Evolutionary conservation across 1,140 invertebrate genomes (phyloP).

Genomic region (Panagrolaimus sp.): DNA sequence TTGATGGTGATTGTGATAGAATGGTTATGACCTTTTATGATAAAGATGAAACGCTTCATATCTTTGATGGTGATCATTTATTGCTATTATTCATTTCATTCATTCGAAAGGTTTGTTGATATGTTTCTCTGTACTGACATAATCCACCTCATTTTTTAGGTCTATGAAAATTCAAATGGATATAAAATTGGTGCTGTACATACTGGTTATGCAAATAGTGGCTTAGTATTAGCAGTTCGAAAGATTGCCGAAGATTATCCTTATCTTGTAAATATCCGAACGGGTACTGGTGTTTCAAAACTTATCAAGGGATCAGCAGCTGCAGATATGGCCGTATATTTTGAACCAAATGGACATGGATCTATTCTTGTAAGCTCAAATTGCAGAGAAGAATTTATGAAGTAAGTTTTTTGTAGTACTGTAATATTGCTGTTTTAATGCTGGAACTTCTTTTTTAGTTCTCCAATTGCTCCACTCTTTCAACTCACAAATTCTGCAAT

Average conservation of each 20-base stretch:
- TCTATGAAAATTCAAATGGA: neutral
- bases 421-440: no score
- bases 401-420: slow-evolving; percentile 13
- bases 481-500: slow-evolving; percentile 64
- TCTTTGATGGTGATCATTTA: slow-evolving; percentile 92
- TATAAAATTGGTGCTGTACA: neutral
- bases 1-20: slow-evolving; percentile 95
- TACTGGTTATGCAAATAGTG: slow-evolving; percentile 3
- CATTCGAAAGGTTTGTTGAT: slow-evolving; percentile 17
- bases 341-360: slow-evolving; percentile 98
- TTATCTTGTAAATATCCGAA: slow-evolving; percentile 80
- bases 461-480: slow-evolving; percentile 23
- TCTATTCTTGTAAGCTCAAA: no score
- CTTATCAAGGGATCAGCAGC: slow-evolving; percentile 81
- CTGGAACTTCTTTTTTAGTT: neutral
- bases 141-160: slow-evolving; percentile 4
- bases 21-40: slow-evolving; percentile 93
- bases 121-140: neutral
- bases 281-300: slow-evolving; percentile 93
- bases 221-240: no score
- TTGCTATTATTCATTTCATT: slow-evolving; percentile 68
- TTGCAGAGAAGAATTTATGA: slow-evolving; percentile 60
- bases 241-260: slow-evolving; percentile 61
- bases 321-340: slow-evolving; percentile 94
- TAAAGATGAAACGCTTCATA: slow-evolving; percentile 68